Evolutionary conservation across 2,113 vertebrate genomes (phyloP), one percentile per base, ranked within the genome.

Genomic region (Ceyx margarethae): DNA sequence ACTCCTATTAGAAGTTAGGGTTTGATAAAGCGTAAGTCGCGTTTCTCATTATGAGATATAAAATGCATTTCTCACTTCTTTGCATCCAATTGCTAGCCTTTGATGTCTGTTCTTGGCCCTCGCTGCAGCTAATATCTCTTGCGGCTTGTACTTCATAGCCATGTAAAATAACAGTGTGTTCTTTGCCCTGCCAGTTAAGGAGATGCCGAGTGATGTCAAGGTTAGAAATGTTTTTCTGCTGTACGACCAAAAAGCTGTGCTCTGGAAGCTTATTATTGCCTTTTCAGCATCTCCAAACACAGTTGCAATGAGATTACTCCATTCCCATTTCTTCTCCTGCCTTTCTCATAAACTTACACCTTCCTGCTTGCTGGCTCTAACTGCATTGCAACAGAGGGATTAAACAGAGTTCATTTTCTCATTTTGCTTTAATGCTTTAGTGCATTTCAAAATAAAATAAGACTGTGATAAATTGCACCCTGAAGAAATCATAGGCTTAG

Each of bases 11-110:
- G 85, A 83, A 88, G 76, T 77, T 76, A 7, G 61, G 67, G 62
- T 37, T 94, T 87, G 90, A 91, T 87, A 95, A 91, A 94, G 72
- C 21, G 0, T 69, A 89, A 89, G 79, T 87, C 6, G 1, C 21
- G 0, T 89, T 92, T 92, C 82, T 96, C 91, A 77, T 95, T 89
- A 74, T 57, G 81, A 74, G 87, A 89, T 89, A 93, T 95, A 76
- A 95, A 96, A 57, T 80, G 51, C 16, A 2, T 81, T 83, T 94
- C 87, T 93, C 68, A 82, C 65, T 92, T 85, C 81, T 89, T 64
- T 72, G 81, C 81, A 83, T 92, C 87, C 89, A 67, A 88, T 87
- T 50, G 58, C 62, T 83, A 78, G 84, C 92, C 93, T 95, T 93
- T 93, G 89, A 93, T 93, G 92, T 91, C 68, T 83, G 67, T 40